These are phyloP conservation scores for Zelostemma sp. DNA, from an alignment of 1,140 invertebrate genomes.

Conservation along the genomic window DNA sequence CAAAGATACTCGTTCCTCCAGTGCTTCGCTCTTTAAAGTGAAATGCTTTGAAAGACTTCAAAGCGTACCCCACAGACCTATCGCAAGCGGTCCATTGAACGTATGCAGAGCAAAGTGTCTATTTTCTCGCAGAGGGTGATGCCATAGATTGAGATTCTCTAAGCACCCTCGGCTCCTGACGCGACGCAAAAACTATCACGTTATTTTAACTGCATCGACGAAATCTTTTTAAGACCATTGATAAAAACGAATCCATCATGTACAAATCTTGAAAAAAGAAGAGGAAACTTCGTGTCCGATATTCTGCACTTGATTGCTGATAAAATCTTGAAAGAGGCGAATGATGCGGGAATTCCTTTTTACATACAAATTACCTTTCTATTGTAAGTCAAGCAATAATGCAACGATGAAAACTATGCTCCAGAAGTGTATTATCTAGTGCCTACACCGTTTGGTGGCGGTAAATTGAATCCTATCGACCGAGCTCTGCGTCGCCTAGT, in stretches of 20 bases:
- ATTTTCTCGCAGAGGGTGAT: constrained; percentile 40
- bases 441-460: constrained; percentile 56
- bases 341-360: constrained; percentile 43
- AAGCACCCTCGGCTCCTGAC: constrained; percentile 42
- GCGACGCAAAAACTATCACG: constrained; percentile 37
- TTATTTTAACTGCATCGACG: too few species aligned
- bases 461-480: constrained; percentile 63
- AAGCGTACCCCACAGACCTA: constrained; percentile 39
- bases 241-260: too few species aligned
- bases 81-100: constrained; percentile 31
- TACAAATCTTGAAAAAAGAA: too few species aligned
- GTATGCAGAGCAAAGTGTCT: constrained; percentile 30
- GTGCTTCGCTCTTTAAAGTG: constrained; percentile 29
- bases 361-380: constrained; percentile 51
- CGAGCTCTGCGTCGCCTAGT: constrained; percentile 39
- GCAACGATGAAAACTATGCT: constrained; percentile 47
- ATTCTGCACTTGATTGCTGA: too few species aligned
- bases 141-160: constrained; percentile 41
- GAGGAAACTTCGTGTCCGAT: too few species aligned
- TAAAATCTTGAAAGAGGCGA: too few species aligned
- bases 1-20: constrained; percentile 28
- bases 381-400: constrained; percentile 54
- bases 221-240: too few species aligned
- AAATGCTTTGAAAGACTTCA: constrained; percentile 40
- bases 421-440: constrained; percentile 58